Evolutionary conservation across 2,113 vertebrate species (phyloP).

Genomic region (Gobius niger): DNA sequence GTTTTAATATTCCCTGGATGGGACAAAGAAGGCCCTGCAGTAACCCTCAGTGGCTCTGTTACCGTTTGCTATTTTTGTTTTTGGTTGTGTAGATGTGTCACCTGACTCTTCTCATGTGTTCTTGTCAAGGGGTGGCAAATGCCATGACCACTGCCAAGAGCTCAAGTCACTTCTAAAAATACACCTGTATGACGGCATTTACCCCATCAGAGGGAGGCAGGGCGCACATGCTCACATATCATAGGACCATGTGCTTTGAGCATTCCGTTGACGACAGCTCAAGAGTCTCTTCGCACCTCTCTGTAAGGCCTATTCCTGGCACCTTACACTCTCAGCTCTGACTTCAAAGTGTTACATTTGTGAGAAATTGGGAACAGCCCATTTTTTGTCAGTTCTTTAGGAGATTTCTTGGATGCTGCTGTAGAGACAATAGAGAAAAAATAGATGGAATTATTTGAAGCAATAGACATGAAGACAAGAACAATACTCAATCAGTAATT

Average conservation of each 20-base stretch:
- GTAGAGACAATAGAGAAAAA: constrained; percentile 28
- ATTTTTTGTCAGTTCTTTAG: not conserved
- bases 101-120: constrained; percentile 39
- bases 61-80: not conserved
- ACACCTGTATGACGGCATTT: constrained; percentile 51
- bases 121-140: constrained; percentile 58
- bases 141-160: constrained; percentile 36
- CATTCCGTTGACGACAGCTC: not conserved
- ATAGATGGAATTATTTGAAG: not conserved
- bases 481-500: too few species aligned
- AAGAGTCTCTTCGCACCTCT: constrained; percentile 37
- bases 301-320: constrained; percentile 49
- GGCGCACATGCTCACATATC: constrained; percentile 6
- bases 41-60: not conserved
- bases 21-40: not conserved
- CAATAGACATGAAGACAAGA: too few species aligned
- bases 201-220: constrained; percentile 14
- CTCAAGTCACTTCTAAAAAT: constrained; percentile 54
- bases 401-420: constrained; percentile 39
- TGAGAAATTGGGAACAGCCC: constrained; percentile 42
- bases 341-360: constrained; percentile 47
- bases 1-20: not conserved
- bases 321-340: constrained; percentile 33
- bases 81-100: constrained; percentile 12
- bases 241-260: not conserved